Conservation (phyloP, 53 echinoderm and acorn worm genomes). For the Patiria pectinifera region DNA sequence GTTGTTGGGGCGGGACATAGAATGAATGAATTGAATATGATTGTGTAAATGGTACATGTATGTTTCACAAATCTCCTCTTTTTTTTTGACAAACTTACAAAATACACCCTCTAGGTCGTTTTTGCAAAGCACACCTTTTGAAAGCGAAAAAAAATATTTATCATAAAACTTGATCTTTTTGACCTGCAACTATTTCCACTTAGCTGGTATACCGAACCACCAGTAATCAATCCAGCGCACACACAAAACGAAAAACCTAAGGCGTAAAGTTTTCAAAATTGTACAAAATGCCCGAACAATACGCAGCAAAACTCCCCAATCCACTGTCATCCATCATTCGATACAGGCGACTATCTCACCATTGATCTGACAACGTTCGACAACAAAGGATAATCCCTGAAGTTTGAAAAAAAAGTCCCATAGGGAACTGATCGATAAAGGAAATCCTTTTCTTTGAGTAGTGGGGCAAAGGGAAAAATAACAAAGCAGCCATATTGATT, state of each 20-base stretch:
- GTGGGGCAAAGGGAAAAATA: not conserved
- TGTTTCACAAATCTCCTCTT: too few relatives aligned
- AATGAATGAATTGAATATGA: too few relatives aligned
- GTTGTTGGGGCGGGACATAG: too few relatives aligned
- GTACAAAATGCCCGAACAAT: slow-evolving; percentile 33
- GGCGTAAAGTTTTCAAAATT: slow-evolving; percentile 2
- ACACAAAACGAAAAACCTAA: not conserved
- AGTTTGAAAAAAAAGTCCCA: not conserved
- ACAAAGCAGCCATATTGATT: slow-evolving; percentile 26
- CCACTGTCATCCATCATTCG: slow-evolving; percentile 31
- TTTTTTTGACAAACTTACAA: too few relatives aligned
- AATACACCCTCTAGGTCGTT: too few relatives aligned
- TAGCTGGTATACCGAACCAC: slow-evolving; percentile 8
- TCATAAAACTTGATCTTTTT: not conserved
- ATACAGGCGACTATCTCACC: slow-evolving; percentile 8
- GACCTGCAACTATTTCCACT: not conserved
- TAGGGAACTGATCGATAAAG: not conserved
- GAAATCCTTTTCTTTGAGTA: slow-evolving; percentile 12
- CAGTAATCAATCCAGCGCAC: not conserved
- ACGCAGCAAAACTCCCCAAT: not conserved
- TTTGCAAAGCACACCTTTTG: too few relatives aligned
- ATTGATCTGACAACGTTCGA: slow-evolving; percentile 27
- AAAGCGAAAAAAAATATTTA: not conserved
- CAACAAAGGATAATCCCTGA: slow-evolving; percentile 30
- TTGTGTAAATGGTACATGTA: too few relatives aligned